Base-by-base conservation (phyloP, 1,140 invertebrate species). In the Brachystomella parvula region DNA sequence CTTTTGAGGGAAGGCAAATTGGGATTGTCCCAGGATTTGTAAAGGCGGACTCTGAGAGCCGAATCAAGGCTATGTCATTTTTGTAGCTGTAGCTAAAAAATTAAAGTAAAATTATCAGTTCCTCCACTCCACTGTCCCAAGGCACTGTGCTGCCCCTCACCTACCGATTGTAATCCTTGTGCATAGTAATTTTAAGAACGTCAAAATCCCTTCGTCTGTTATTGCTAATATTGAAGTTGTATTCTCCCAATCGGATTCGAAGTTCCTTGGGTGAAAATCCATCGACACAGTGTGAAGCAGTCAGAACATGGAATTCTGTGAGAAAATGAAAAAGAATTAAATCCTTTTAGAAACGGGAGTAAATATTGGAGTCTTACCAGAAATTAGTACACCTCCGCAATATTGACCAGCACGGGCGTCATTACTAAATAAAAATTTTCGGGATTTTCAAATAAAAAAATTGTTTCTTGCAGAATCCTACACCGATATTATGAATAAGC, bases 1-100 rank as follows among this genome's bases (percentile, higher is more conserved):
- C 39, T 9, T 9, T 9, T 44, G 39, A n/a, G 9, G 91, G 90
- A 26, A 93, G 79, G 75, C 91, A 94, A 49, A 92, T 85, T 0
- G 89, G 90, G 83, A 89, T 88, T 28, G 93, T 88, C 73, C 90
- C 89, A 1, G 82, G 83, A 68, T 87, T 86, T 74, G 89, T 91
- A 1, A 82, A 78, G 0, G 87, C 86, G 0, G 86, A 78, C 17
- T 82, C 78, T 44, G 84, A 80, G 3, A 93, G 78, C 74, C 85
- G 86, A 26, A 93, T 67, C n/a, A 93, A 83, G 0, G 89, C 87
- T 59, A 93, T 87, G 72, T 94, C 90, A 72, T 93, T 84, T 61
- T 86, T 83, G 75, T 88, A 90, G 12, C 81, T 86, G 3, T 80
- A 74, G 0, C 78, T 71, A 67, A 58, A 66, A 65, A 75, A 76